These are phyloP conservation scores for Oscheius sp. DNA, from an alignment of 1,140 invertebrate species.

Conservation along the genomic window DNA sequence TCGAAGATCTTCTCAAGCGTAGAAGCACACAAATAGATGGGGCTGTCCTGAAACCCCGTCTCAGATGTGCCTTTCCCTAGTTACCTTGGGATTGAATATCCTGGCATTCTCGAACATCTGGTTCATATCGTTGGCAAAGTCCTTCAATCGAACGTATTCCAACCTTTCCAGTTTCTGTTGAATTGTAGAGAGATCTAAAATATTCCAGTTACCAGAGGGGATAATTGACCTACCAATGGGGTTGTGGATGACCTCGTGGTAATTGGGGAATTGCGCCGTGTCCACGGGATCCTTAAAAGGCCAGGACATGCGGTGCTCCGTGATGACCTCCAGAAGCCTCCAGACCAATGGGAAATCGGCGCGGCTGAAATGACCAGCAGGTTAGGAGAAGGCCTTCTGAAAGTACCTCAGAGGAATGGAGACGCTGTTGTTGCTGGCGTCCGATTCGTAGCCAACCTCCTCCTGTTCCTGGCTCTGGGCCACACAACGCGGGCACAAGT, in stretches of 20 bases:
- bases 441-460: slow-evolving; percentile 66
- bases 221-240: slow-evolving; percentile 26
- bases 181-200: slow-evolving; percentile 92
- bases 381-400: slow-evolving; percentile 85
- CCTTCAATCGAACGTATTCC: slow-evolving; percentile 80
- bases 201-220: too few relatives aligned
- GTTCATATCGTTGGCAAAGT: slow-evolving; percentile 94
- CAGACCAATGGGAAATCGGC: slow-evolving; percentile 22
- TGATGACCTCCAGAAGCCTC: slow-evolving; percentile 58
- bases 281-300: slow-evolving; percentile 95
- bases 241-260: slow-evolving; percentile 90
- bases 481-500: slow-evolving; percentile 91
- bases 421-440: background rate
- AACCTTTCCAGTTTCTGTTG: slow-evolving; percentile 80
- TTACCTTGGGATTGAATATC: slow-evolving; percentile 91
- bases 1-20: slow-evolving; percentile 72
- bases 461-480: slow-evolving; percentile 65
- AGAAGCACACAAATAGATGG: slow-evolving; percentile 91
- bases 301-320: slow-evolving; percentile 73
- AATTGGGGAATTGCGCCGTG: slow-evolving; percentile 88
- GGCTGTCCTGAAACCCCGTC: too few relatives aligned
- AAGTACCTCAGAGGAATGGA: background rate
- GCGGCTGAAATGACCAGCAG: slow-evolving; percentile 12
- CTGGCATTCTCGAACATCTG: slow-evolving; percentile 98
- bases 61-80: too few relatives aligned